Evolutionary conservation across 2,888 invertebrate genomes (phyloP).

Genomic region (Neuroscelio doddi): DNA sequence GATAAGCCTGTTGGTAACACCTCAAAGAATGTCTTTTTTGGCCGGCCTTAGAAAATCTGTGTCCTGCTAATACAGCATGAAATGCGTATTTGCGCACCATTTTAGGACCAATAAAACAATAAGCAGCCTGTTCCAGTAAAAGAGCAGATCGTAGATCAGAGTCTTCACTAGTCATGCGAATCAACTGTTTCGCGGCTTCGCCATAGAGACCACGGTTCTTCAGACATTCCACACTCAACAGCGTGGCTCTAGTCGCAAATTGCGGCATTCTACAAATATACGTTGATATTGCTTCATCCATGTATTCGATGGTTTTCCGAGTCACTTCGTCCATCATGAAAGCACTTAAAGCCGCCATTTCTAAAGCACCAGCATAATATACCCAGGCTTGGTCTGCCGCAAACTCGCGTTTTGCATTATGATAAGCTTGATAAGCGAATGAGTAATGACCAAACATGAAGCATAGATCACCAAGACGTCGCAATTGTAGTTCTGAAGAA

Average conservation of each 20-base stretch:
- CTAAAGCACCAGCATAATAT: conserved; percentile 95
- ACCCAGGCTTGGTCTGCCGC: conserved; percentile 98
- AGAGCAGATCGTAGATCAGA: conserved; percentile 96
- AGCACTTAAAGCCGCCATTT: conserved; percentile 95
- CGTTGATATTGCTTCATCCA: conserved; percentile 95
- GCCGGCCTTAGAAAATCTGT: conserved; percentile 93
- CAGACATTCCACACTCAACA: conserved; percentile 91
- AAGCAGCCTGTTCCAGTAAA: conserved; percentile 94
- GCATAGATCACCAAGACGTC: conserved; percentile 94
- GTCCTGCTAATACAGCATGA: conserved; percentile 96
- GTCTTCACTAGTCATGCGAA: conserved; percentile 97
- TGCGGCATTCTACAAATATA: conserved; percentile 95
- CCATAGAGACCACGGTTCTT: conserved; percentile 84
- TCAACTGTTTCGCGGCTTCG: conserved; percentile 96
- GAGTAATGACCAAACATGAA: conserved; percentile 97
- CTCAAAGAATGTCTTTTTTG: conserved; percentile 93
- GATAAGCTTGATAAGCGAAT: conserved; percentile 94
- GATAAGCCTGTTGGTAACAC: conserved; percentile 93
- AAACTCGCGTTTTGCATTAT: conserved; percentile 97
- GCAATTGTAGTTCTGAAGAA: conserved; percentile 92
- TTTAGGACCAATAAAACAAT: conserved; percentile 86
- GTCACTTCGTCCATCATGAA: conserved; percentile 89
- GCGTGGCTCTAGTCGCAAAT: conserved; percentile 92
- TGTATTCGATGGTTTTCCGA: conserved; percentile 88
- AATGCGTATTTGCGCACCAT: conserved; percentile 96